Conservation (phyloP, 2,888 invertebrate genomes). For the Synanthedon formicaeformis region DNA sequence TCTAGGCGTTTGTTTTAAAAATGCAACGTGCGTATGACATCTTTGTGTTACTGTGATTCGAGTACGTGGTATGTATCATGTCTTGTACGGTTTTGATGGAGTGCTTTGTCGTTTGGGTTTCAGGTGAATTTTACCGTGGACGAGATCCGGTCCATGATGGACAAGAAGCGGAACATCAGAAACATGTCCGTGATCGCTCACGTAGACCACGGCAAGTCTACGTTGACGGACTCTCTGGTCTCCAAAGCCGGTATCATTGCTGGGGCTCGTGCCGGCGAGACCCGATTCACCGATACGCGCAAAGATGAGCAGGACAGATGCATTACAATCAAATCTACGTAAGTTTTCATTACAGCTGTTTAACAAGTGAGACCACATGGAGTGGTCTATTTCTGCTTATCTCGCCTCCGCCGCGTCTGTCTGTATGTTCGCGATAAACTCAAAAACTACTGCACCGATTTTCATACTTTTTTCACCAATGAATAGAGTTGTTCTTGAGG, state of each 20-base stretch:
- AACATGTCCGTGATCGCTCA: slow-evolving; percentile 99
- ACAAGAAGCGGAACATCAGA: slow-evolving; percentile 99
- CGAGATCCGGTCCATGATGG: slow-evolving; percentile 99
- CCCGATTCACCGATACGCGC: slow-evolving; percentile 98
- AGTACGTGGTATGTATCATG: neutral
- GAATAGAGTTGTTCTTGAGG: too few relatives aligned
- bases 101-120: slow-evolving; percentile 43
- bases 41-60: slow-evolving; percentile 27
- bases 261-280: slow-evolving; percentile 98
- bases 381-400: neutral
- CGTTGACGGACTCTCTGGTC: slow-evolving; percentile 98
- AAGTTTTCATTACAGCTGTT: slow-evolving; percentile 52
- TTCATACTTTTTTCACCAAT: too few relatives aligned
- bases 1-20: slow-evolving; percentile 5
- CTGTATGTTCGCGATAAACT: too few relatives aligned
- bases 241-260: slow-evolving; percentile 99
- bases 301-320: slow-evolving; percentile 99
- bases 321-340: slow-evolving; percentile 99
- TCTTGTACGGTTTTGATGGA: neutral
- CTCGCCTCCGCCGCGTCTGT: too few relatives aligned
- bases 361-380: neutral
- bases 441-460: too few relatives aligned
- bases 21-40: slow-evolving; percentile 44
- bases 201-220: slow-evolving; percentile 99
- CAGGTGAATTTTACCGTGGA: slow-evolving; percentile 99